Conservation (phyloP, 2,888 invertebrate genomes). For the Corbicula japonica region DNA sequence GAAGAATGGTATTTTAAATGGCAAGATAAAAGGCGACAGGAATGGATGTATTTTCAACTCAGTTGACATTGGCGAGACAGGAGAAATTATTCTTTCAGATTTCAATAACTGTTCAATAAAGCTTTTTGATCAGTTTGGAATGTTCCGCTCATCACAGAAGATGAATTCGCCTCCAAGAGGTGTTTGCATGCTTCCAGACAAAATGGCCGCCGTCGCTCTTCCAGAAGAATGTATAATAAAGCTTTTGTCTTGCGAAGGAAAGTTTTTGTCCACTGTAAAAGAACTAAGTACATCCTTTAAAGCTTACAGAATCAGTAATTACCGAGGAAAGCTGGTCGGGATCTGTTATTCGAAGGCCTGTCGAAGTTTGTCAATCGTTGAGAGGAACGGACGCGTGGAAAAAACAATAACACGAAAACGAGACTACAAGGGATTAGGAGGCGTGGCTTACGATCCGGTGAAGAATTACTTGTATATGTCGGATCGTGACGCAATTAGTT, state of each 20-base stretch:
- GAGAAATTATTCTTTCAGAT: conserved; percentile 63
- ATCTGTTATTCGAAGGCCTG: conserved; percentile 65
- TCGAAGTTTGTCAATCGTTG: conserved; percentile 59
- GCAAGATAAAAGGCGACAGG: conserved; percentile 61
- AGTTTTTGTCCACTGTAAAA: conserved; percentile 51
- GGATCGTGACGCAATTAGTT: conserved; percentile 58
- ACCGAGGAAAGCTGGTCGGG: conserved; percentile 56
- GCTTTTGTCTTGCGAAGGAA: conserved; percentile 61
- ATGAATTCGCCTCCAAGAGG: conserved; percentile 64
- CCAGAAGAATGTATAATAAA: conserved; percentile 66
- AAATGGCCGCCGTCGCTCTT: conserved; percentile 55
- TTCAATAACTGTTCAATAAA: conserved; percentile 65
- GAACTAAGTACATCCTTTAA: conserved; percentile 63
- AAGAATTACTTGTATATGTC: conserved; percentile 66
- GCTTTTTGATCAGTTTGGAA: conserved; percentile 62
- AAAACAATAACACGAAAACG: conserved; percentile 61
- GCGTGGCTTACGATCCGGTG: conserved; percentile 65
- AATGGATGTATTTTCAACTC: conserved; percentile 66
- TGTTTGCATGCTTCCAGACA: conserved; percentile 58
- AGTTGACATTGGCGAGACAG: conserved; percentile 59
- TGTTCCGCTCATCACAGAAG: conserved; percentile 59
- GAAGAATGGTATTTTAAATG: conserved; percentile 63
- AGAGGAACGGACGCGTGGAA: conserved; percentile 61
- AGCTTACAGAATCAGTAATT: conserved; percentile 57
- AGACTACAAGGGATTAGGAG: conserved; percentile 66